Evolutionary conservation across 92 coral and sea anemone species (phyloP).

Genomic region (Zoanthus gigantus): DNA sequence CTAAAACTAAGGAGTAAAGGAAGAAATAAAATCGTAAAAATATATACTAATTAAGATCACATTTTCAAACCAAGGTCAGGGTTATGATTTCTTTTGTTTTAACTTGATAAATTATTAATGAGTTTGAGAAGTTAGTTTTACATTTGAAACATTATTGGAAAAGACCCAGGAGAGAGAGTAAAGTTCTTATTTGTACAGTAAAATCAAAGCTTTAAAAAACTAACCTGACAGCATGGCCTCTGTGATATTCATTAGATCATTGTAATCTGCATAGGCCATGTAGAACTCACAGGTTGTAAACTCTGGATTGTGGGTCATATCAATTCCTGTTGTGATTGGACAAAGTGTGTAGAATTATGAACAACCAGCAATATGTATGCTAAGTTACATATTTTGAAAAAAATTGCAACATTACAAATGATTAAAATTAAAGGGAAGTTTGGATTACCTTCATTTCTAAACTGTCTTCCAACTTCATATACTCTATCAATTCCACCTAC

Average conservation of each 20-base stretch:
- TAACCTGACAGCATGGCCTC: conserved; percentile 92
- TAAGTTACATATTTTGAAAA: background rate
- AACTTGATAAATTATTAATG: too few species aligned
- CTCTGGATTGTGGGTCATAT: conserved; percentile 97
- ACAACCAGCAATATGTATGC: background rate
- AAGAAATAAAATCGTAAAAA: too few species aligned
- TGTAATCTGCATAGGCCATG: conserved; percentile 99
- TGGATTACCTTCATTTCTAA: conserved; percentile 90
- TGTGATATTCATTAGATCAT: conserved; percentile 90
- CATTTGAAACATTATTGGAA: too few species aligned
- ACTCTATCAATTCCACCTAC: conserved; percentile 99
- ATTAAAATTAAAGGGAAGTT: background rate
- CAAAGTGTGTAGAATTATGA: background rate
- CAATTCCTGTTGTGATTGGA: conserved; percentile 72
- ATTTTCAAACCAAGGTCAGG: too few species aligned
- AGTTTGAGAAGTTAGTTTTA: too few species aligned
- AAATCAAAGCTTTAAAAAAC: background rate
- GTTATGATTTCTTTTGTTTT: too few species aligned
- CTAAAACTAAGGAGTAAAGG: too few species aligned
- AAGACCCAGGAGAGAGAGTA: background rate
- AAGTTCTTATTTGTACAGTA: background rate
- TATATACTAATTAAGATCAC: too few species aligned
- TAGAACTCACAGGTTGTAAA: conserved; percentile 98
- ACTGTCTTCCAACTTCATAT: conserved; percentile 98
- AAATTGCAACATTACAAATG: background rate